phyloP scores from a whole-genome alignment of 1,140 invertebrate species.

The Drosophila neocordata region DNA sequence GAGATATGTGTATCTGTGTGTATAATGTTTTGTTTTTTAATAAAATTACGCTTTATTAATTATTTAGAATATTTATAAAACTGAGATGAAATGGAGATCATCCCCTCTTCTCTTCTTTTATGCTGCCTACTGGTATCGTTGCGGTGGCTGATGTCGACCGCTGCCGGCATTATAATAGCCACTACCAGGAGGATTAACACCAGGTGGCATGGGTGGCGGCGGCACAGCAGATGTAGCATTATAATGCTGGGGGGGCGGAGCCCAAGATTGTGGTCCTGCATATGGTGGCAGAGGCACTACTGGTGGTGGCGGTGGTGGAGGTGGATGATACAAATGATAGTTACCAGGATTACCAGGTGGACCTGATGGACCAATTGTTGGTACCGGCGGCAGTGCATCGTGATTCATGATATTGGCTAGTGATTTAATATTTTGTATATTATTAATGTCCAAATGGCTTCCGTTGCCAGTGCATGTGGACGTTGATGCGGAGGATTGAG shows the following conservation, averaged over 20 bases:
- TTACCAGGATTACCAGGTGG: conserved; percentile 21
- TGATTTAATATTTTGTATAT: conserved; percentile 65
- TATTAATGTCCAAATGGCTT: conserved; percentile 45
- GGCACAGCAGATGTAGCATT: conserved; percentile 35
- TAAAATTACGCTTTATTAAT: conserved; percentile 77
- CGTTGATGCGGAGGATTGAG: not conserved
- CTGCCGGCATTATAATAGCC: conserved; percentile 56
- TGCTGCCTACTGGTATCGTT: conserved; percentile 47
- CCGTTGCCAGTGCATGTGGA: conserved; percentile 42
- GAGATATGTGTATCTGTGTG: conserved; percentile 11
- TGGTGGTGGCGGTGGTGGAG: conserved; percentile 70
- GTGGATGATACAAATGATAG: conserved; percentile 65
- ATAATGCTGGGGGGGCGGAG: conserved; percentile 59
- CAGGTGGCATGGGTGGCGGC: conserved; percentile 58
- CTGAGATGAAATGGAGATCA: conserved; percentile 3
- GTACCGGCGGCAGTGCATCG: conserved; percentile 62
- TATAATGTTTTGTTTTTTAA: conserved; percentile 51
- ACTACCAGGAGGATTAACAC: conserved; percentile 19
- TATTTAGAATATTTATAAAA: conserved; percentile 38
- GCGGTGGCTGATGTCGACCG: conserved; percentile 41
- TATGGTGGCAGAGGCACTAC: conserved; percentile 59
- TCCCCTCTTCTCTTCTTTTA: not conserved
- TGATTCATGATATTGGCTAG: conserved; percentile 39
- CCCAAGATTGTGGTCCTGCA: conserved; percentile 37
- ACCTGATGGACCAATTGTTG: conserved; percentile 13